Evolutionary conservation across 2,888 invertebrate species (phyloP).

Genomic region (Agapostemon virescens): DNA sequence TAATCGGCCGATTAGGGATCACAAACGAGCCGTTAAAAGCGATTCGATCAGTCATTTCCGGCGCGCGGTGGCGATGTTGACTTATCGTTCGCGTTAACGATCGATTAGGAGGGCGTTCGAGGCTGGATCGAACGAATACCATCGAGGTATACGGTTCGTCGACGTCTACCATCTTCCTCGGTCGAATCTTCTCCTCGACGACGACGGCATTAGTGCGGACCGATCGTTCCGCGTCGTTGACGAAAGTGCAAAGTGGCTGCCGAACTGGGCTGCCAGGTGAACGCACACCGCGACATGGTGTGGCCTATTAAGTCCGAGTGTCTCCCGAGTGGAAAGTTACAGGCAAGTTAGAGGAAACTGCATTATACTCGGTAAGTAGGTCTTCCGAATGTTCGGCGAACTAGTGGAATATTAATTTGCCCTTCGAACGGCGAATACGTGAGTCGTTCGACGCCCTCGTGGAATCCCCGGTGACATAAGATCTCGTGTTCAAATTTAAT

Average conservation of each 20-base stretch:
- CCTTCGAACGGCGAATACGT: conserved; percentile 20
- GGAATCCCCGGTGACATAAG: background rate
- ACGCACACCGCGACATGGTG: background rate
- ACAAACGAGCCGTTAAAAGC: conserved; percentile 39
- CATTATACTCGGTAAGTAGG: conserved; percentile 34
- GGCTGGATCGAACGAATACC: conserved; percentile 46
- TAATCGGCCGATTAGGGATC: conserved; percentile 37
- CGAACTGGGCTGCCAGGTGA: background rate
- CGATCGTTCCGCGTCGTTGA: background rate
- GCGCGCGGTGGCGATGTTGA: background rate
- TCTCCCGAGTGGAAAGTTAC: conserved; percentile 28
- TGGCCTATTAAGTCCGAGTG: conserved; percentile 17
- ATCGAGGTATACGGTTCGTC: conserved; percentile 16
- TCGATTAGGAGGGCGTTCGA: conserved; percentile 46
- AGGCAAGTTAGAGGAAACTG: conserved; percentile 33
- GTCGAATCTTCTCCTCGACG: background rate
- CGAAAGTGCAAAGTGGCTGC: background rate
- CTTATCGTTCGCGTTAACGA: conserved; percentile 47
- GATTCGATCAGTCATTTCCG: conserved; percentile 47
- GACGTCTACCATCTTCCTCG: background rate
- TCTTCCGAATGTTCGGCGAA: conserved; percentile 30
- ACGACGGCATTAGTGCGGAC: background rate
- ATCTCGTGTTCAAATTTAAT: background rate
- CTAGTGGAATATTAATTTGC: conserved; percentile 49
- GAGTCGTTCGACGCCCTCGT: background rate